Conservation (phyloP, 2,113 vertebrate genomes). For the Corythaeola cristata region DNA sequence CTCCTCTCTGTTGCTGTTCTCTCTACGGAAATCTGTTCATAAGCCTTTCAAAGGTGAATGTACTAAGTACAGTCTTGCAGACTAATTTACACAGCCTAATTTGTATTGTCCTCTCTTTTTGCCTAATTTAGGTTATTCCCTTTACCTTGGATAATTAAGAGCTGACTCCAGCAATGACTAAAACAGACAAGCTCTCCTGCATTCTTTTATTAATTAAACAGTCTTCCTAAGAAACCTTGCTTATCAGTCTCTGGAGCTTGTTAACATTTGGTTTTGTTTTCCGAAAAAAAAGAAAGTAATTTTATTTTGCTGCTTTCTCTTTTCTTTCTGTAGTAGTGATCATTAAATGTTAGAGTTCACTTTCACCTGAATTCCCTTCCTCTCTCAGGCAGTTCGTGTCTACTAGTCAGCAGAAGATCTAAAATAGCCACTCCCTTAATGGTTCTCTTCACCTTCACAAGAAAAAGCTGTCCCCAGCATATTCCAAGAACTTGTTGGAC, state of each 20-base stretch:
- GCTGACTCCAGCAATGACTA: constrained; percentile 33
- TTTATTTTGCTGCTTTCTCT: background rate
- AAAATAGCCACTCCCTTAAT: constrained; percentile 69
- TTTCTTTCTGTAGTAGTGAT: background rate
- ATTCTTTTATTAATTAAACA: constrained; percentile 50
- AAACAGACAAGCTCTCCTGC: constrained; percentile 25
- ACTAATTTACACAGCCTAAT: constrained; percentile 34
- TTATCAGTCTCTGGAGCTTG: constrained; percentile 24
- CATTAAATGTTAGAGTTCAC: background rate
- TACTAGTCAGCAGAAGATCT: constrained; percentile 63
- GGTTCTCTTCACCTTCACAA: constrained; percentile 50
- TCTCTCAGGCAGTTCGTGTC: background rate
- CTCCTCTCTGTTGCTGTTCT: background rate
- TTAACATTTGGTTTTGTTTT: background rate
- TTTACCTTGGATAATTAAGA: constrained; percentile 42
- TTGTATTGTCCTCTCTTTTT: constrained; percentile 50
- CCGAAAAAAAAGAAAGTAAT: too few species aligned
- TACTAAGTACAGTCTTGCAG: background rate
- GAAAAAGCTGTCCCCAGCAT: constrained; percentile 67
- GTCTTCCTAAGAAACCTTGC: constrained; percentile 12
- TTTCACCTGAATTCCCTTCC: constrained; percentile 28
- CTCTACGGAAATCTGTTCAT: background rate
- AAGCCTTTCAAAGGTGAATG: constrained; percentile 21
- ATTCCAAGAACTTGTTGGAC: constrained; percentile 68
- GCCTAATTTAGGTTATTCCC: constrained; percentile 37